Conservation (phyloP, 2,888 invertebrate species). For the Eupelmus urozonus region DNA sequence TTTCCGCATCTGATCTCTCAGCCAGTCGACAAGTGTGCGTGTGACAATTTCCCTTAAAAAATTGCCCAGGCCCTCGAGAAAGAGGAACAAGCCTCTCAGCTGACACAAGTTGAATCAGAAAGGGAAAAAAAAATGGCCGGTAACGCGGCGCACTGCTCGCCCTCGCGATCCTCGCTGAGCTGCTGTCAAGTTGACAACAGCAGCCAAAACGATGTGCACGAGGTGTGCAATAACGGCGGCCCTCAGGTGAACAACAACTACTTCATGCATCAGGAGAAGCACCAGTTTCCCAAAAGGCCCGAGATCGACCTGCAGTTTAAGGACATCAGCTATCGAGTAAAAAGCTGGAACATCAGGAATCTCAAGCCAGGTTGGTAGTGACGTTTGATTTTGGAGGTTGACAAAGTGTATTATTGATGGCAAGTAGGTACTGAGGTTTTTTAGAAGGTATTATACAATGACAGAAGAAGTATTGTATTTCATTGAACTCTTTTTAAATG, state of each 20-base stretch:
- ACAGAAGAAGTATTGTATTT: too few relatives aligned
- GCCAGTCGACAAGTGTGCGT: too few relatives aligned
- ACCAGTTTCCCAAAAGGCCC: conserved; percentile 80
- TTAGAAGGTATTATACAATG: too few relatives aligned
- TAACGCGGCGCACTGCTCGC: conserved; percentile 68
- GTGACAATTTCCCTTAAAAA: background rate
- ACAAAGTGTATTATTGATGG: too few relatives aligned
- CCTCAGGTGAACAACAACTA: conserved; percentile 67
- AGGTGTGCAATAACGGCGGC: conserved; percentile 57
- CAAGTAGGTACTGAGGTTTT: too few relatives aligned
- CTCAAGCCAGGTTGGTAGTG: conserved; percentile 82
- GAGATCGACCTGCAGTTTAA: conserved; percentile 85
- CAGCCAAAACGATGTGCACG: conserved; percentile 70
- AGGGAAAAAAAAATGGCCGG: conserved; percentile 62
- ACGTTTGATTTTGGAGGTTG: too few relatives aligned
- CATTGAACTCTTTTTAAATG: too few relatives aligned
- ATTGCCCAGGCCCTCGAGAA: background rate
- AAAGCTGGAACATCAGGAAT: conserved; percentile 80
- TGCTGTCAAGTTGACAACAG: conserved; percentile 73
- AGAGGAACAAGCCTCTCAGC: background rate
- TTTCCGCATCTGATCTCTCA: background rate
- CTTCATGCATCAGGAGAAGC: conserved; percentile 72
- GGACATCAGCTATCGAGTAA: conserved; percentile 83
- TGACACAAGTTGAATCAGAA: background rate
- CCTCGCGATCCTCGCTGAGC: conserved; percentile 72